Evolutionary conservation across 2,113 vertebrate genomes (phyloP).

Genomic region (Hippocampus barbouri): DNA sequence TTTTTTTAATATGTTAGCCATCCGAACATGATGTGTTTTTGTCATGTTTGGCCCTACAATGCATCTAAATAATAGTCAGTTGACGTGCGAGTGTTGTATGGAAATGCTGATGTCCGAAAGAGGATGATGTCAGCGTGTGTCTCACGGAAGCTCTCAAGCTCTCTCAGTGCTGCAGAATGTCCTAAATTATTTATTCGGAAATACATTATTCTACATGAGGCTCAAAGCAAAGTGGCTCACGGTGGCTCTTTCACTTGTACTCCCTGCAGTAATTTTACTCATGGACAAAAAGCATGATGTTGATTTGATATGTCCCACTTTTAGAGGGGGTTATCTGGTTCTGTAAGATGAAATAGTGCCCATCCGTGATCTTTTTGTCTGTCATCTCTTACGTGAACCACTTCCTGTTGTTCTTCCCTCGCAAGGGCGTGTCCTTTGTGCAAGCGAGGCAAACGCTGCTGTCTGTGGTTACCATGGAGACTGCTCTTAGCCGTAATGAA

Average conservation of each 20-base stretch:
- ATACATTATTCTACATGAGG: constrained; percentile 37
- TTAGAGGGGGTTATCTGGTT: background rate
- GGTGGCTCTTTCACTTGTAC: background rate
- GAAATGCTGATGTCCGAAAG: background rate
- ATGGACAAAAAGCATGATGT: background rate
- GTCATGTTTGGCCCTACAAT: background rate
- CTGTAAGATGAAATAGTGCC: background rate
- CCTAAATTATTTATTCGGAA: constrained; percentile 57
- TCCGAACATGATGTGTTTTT: constrained; percentile 20
- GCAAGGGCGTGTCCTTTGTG: constrained; percentile 64
- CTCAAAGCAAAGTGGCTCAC: constrained; percentile 36
- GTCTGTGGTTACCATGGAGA: constrained; percentile 67
- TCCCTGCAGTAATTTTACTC: background rate
- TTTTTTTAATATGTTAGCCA: constrained; percentile 17
- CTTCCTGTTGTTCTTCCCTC: constrained; percentile 56
- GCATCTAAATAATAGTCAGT: background rate
- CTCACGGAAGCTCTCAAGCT: constrained; percentile 17
- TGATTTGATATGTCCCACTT: background rate
- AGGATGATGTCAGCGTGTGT: constrained; percentile 17
- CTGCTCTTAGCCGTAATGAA: constrained; percentile 51
- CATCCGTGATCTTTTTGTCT: background rate
- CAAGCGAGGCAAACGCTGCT: constrained; percentile 42
- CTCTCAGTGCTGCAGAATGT: constrained; percentile 20
- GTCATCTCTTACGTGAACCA: constrained; percentile 11
- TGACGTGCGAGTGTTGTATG: background rate